Evolutionary conservation across 2,113 vertebrate species (phyloP), one percentile per base, ranked within the genome.

Genomic region (Eonycteris spelaea): DNA sequence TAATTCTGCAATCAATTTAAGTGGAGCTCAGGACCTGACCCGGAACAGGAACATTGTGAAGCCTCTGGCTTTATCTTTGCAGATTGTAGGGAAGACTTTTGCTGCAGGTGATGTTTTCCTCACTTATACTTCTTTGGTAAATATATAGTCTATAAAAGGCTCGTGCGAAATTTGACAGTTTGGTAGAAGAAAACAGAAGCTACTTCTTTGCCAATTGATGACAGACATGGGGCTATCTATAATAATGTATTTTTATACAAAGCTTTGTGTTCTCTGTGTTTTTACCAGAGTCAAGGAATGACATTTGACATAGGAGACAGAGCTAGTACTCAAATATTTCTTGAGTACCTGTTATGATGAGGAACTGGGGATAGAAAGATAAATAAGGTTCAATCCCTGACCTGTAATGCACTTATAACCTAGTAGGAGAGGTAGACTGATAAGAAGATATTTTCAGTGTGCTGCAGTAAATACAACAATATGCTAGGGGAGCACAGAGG

Each of bases 21-120:
- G 99, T 89, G 99, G 99, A 94, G 98, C 98, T 96, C 99, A 99
- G 97, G 99, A 99, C 92, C 97, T 98, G 24, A 97, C 98, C 74
- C 97, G 98, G 88, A 99, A 99, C 96, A 99, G 99, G 97, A 99
- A 98, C 79, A 75, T 99, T 97, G 98, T 99, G 97, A 99, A 99
- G 98, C 99, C 99, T 89, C 97, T 99, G 97, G 98, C 99, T 90
- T 98, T 99, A 67, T 99, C 99, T 94, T 98, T 98, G 70, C 98
- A 99, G 94, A 98, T 98, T 2, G 98, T 99, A 96, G 99, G 98
- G 98, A 99, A 99, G 98, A 98, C 99, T 10, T 99, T 99, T 96
- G 98, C 99, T 86, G 98, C 99, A 99, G 99, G 99, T 99, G 98
- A 96, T 82, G 68, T 95, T 97, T 96, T 94, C 73, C 63, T 97